A percentile compares a stretch with the other conserved stretches of the same genome.
phyloP scores from a whole-genome alignment of 2,888 invertebrate genomes.

The Oligia strigilis region DNA sequence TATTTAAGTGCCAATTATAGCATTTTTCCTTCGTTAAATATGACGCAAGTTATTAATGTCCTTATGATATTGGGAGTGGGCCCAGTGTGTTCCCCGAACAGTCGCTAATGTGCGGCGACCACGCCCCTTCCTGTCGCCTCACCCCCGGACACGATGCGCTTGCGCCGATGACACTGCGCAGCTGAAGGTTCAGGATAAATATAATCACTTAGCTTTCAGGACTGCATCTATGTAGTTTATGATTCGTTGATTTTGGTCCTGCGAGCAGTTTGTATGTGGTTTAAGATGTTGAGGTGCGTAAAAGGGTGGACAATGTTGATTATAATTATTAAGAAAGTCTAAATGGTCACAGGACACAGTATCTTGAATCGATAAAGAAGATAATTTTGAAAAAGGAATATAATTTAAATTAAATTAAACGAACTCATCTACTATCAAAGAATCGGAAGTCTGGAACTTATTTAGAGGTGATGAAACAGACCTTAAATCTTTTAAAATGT shows the following conservation, averaged over 20 bases:
- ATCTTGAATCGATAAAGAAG: not conserved
- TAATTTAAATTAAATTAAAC: not conserved
- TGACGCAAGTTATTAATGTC: conserved; percentile 69
- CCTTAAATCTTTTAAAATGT: not conserved
- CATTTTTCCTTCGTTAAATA: conserved; percentile 64
- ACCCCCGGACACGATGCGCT: conserved; percentile 67
- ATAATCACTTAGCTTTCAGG: conserved; percentile 59
- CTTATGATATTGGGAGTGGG: conserved; percentile 71
- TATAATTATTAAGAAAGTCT: not conserved
- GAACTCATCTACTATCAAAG: not conserved
- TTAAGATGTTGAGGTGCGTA: not conserved
- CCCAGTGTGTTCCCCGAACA: conserved; percentile 73
- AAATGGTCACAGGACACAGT: not conserved
- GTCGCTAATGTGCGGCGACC: conserved; percentile 81
- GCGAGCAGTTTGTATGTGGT: not conserved
- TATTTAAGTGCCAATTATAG: conserved; percentile 66
- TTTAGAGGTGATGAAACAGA: not conserved
- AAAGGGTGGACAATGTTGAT: not conserved
- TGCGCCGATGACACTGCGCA: conserved; percentile 63
- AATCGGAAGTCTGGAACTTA: not conserved
- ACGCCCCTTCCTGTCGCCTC: conserved; percentile 87
- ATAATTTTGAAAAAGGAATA: not conserved
- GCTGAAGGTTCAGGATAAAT: conserved; percentile 63
- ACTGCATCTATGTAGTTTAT: conserved; percentile 42
- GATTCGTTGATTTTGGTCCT: conserved; percentile 15